Conservation (phyloP, 1,140 invertebrate species). For the Rhagoletis pomonella region DNA sequence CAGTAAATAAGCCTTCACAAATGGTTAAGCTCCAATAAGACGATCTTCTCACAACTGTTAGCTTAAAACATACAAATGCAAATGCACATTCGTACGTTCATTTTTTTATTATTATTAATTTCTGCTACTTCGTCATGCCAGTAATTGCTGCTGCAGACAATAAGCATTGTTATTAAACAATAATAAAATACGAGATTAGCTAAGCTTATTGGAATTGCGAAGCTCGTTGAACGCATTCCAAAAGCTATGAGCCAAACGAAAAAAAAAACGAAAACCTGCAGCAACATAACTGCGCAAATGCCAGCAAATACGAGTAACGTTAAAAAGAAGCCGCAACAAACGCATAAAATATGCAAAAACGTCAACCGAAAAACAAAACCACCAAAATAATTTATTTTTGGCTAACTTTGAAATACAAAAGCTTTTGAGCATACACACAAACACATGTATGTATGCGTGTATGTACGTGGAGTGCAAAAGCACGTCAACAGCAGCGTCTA, state of each 20-base stretch:
- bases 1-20: not conserved
- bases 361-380: not conserved
- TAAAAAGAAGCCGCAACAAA: no score
- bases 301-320: not conserved
- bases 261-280: not conserved
- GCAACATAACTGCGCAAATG: not conserved
- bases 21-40: no score
- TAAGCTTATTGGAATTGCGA: not conserved
- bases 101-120: no score
- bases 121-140: not conserved
- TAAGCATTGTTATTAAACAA: slow-evolving; percentile 22
- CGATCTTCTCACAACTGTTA: not conserved
- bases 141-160: not conserved
- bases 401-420: slow-evolving; percentile 22
- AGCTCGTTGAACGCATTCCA: not conserved
- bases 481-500: not conserved
- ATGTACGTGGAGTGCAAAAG: not conserved
- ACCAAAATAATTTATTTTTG: slow-evolving; percentile 6
- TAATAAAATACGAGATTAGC: slow-evolving; percentile 44
- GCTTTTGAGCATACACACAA: not conserved
- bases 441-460: not conserved
- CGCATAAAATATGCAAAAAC: slow-evolving; percentile 30
- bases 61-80: no score
- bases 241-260: not conserved
- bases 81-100: no score